Evolutionary conservation across 2,113 vertebrate species (phyloP).

Genomic region (Narcine bancroftii): DNA sequence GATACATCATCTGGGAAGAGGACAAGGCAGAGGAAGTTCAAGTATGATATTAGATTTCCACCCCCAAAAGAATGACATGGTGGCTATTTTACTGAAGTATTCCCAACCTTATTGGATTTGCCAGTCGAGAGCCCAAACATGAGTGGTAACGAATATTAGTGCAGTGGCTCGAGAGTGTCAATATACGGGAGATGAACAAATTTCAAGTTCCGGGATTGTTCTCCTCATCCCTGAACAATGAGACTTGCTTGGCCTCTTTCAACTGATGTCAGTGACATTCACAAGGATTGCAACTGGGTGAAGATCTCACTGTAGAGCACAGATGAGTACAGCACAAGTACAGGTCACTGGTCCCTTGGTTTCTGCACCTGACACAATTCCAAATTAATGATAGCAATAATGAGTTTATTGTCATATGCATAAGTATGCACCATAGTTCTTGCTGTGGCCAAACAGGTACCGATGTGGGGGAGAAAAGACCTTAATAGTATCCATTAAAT

Average conservation of each 20-base stretch:
- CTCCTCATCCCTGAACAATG: background rate
- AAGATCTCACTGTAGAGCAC: no score
- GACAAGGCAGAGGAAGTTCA: background rate
- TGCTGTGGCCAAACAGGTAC: no score
- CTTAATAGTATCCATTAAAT: no score
- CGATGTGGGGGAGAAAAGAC: no score
- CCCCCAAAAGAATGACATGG: background rate
- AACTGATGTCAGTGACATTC: background rate
- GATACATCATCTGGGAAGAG: background rate
- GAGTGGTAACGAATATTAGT: background rate
- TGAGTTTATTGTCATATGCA: no score
- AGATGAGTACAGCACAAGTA: no score
- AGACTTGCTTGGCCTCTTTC: background rate
- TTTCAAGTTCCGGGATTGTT: background rate
- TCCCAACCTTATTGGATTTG: background rate
- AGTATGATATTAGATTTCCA: background rate
- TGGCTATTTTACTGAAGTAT: background rate
- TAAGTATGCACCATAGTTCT: no score
- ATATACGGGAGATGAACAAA: background rate
- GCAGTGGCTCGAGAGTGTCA: background rate
- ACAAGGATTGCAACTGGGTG: no score
- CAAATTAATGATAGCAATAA: no score
- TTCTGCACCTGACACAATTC: no score
- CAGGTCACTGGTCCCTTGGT: no score
- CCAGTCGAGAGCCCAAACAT: background rate